A percentile compares a stretch with the other conserved stretches of the same genome.
Evolutionary conservation across 2,113 vertebrate species (phyloP).

Genomic region (Etheostoma cragini): DNA sequence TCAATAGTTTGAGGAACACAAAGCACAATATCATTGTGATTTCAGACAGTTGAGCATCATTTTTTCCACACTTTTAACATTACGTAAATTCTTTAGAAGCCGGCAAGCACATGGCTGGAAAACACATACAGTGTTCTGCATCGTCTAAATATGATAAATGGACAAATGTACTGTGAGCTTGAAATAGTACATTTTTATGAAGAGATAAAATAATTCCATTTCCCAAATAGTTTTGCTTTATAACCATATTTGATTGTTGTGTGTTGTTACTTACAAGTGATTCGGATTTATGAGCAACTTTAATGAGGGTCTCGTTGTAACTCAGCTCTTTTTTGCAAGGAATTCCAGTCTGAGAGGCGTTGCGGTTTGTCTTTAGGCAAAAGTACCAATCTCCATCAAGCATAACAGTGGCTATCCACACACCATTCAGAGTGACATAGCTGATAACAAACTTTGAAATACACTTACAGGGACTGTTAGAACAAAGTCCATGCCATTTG

Average conservation of each 20-base stretch:
- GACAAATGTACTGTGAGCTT: no score
- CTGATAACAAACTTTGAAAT: fast-evolving
- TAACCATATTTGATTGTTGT: no score
- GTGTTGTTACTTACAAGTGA: constrained; percentile 45
- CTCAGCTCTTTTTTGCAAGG: constrained; percentile 27
- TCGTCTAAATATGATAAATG: no score
- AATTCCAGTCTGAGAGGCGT: constrained; percentile 7
- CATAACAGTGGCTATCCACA: constrained; percentile 32
- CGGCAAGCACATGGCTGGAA: neutral
- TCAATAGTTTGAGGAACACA: neutral
- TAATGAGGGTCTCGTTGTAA: neutral
- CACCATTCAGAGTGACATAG: neutral
- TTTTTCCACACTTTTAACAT: no score
- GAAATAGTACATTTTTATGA: neutral
- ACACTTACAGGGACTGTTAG: fast-evolving
- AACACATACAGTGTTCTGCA: neutral
- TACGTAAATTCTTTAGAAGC: no score
- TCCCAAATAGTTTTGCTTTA: neutral
- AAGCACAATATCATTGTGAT: neutral
- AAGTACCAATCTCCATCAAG: constrained; percentile 56
- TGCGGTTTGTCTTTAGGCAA: constrained; percentile 40
- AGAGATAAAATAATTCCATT: neutral
- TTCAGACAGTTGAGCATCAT: no score
- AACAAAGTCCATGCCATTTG: fast-evolving
- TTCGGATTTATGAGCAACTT: neutral